phyloP scores from a whole-genome alignment of 2,888 invertebrate species.

The Leucophora obtusa region DNA sequence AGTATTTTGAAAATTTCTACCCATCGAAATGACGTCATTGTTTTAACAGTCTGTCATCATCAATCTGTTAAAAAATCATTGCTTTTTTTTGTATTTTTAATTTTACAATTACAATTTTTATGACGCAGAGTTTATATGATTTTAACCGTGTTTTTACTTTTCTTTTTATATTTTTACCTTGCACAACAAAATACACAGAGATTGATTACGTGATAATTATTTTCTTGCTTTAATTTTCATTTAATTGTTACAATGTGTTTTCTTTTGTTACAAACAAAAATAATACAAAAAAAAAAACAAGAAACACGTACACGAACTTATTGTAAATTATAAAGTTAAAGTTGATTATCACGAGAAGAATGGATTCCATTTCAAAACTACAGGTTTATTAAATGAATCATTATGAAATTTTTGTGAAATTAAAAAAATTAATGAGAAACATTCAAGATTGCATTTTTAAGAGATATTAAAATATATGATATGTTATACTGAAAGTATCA shows the following conservation, averaged over 20 bases:
- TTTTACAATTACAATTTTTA: constrained; percentile 24
- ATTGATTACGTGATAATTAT: constrained; percentile 61
- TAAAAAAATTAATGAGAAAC: neutral
- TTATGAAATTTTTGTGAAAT: constrained; percentile 34
- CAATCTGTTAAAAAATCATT: constrained; percentile 27
- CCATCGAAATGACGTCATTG: constrained; percentile 43
- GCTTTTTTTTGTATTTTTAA: constrained; percentile 1
- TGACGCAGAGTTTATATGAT: constrained; percentile 6
- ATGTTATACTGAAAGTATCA: neutral
- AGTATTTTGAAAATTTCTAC: no score
- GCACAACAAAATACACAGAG: constrained; percentile 30
- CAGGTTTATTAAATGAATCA: constrained; percentile 35
- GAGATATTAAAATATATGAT: neutral
- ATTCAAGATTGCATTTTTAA: no score
- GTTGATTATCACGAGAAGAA: constrained; percentile 50
- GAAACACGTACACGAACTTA: constrained; percentile 53
- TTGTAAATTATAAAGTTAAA: constrained; percentile 49
- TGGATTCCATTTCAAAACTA: constrained; percentile 32
- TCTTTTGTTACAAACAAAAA: constrained; percentile 32
- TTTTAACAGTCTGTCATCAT: constrained; percentile 25
- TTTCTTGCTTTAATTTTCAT: constrained; percentile 50
- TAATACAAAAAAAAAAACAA: constrained; percentile 15
- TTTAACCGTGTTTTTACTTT: constrained; percentile 36
- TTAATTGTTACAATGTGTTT: constrained; percentile 48
- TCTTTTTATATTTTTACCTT: constrained; percentile 34